These are phyloP conservation scores for Gandaritis pyraliata DNA, from an alignment of 2,888 invertebrate species.

Conservation along the genomic window DNA sequence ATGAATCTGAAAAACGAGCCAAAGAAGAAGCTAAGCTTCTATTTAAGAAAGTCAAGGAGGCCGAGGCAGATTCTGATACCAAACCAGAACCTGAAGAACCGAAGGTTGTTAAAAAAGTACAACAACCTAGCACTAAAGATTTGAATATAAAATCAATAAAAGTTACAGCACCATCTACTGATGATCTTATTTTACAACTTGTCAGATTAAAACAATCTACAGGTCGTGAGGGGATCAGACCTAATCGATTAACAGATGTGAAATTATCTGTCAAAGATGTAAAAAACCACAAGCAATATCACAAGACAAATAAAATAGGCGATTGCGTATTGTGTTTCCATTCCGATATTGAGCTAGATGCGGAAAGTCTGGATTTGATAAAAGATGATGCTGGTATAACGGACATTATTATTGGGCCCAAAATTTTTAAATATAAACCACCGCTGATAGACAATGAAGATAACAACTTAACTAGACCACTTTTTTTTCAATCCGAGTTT, in stretches of 20 bases:
- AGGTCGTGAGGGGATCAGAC: slow-evolving; percentile 15
- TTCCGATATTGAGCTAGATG: slow-evolving; percentile 47
- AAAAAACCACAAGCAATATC: slow-evolving; percentile 18
- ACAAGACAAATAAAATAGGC: slow-evolving; percentile 28
- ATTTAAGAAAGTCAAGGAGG: slow-evolving; percentile 37
- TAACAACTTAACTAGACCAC: slow-evolving; percentile 42
- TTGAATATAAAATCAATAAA: slow-evolving; percentile 49
- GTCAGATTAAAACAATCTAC: slow-evolving; percentile 50
- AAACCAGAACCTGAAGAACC: slow-evolving; percentile 15
- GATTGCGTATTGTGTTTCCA: slow-evolving; percentile 45
- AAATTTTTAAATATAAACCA: slow-evolving; percentile 54
- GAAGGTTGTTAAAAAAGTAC: slow-evolving; percentile 2
- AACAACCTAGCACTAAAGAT: slow-evolving; percentile 15
- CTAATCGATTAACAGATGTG: slow-evolving; percentile 18
- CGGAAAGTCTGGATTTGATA: slow-evolving; percentile 46
- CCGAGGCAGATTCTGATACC: not conserved
- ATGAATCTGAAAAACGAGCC: slow-evolving; percentile 8
- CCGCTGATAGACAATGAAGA: slow-evolving; percentile 37
- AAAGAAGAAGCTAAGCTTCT: slow-evolving; percentile 13
- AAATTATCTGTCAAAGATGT: slow-evolving; percentile 15
- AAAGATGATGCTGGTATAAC: slow-evolving; percentile 25
- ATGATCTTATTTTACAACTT: slow-evolving; percentile 52
- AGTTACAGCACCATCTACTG: slow-evolving; percentile 44
- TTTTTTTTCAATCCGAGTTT: slow-evolving; percentile 49
- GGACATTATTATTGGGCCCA: slow-evolving; percentile 61